Evolutionary conservation across 2,888 invertebrate species (phyloP).

Genomic region (Chrysopilus asiliformis): DNA sequence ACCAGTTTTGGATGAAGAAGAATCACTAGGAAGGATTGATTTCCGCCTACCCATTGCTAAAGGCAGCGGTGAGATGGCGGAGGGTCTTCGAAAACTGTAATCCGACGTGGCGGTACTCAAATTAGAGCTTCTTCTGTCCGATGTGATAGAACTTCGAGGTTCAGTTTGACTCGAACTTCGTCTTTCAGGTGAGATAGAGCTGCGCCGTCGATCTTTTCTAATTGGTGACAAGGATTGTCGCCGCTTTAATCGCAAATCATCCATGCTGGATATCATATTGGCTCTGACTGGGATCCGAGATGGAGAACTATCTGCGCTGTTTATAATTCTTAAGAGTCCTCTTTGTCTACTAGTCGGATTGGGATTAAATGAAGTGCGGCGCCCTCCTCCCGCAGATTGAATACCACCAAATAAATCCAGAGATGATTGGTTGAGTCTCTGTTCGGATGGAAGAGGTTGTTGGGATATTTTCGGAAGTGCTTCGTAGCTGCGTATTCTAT

Average conservation of each 20-base stretch:
- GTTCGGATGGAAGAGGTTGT: constrained; percentile 11
- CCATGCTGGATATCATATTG: constrained; percentile 25
- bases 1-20: no score
- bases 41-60: background rate
- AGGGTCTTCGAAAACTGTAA: constrained; percentile 29
- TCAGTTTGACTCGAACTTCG: constrained; percentile 32
- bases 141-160: constrained; percentile 20
- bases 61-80: constrained; percentile 19
- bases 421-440: background rate
- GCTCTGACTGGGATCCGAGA: constrained; percentile 31
- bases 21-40: background rate
- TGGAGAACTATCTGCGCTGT: no score
- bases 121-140: constrained; percentile 32
- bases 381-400: no score
- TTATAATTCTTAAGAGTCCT: constrained; percentile 14
- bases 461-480: background rate
- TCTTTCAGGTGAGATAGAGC: constrained; percentile 31
- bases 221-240: constrained; percentile 21
- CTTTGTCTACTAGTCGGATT: constrained; percentile 16
- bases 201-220: constrained; percentile 21
- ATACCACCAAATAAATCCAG: no score
- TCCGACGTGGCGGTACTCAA: constrained; percentile 32
- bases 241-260: no score
- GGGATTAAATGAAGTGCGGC: no score
- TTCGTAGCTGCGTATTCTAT: background rate